Percentiles rank a stretch among this genome's conserved stretches.
Conservation (phyloP, 92 coral and sea anemone genomes). For the Porites evermanni region DNA sequence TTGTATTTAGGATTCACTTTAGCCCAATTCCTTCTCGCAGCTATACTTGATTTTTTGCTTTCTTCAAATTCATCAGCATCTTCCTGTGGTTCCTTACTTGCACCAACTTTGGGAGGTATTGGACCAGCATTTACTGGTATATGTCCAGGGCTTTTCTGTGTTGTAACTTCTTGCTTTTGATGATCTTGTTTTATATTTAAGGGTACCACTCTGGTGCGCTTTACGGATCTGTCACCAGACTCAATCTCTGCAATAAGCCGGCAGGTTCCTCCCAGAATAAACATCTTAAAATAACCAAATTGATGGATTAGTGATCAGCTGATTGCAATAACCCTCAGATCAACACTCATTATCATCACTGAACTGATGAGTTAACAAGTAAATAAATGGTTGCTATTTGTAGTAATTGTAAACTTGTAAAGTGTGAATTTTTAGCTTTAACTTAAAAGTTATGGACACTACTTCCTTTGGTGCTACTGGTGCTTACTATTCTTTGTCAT, state of each 20-base stretch:
- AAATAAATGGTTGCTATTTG: too few relatives aligned
- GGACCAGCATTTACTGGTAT: neutral
- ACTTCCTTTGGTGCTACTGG: too few relatives aligned
- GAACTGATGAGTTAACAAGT: neutral
- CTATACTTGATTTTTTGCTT: slow-evolving; percentile 4
- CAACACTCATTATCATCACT: neutral
- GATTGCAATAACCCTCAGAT: neutral
- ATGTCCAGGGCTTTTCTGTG: neutral
- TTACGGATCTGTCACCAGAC: slow-evolving; percentile 72
- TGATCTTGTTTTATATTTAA: slow-evolving; percentile 18
- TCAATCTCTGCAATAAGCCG: slow-evolving; percentile 70
- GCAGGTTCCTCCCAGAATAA: slow-evolving; percentile 79
- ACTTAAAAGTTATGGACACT: too few relatives aligned
- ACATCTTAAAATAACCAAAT: slow-evolving; percentile 56
- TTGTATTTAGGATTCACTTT: slow-evolving; percentile 36
- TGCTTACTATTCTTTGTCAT: too few relatives aligned
- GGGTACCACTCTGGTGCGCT: slow-evolving; percentile 72
- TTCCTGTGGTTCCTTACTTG: neutral
- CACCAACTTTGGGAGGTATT: neutral
- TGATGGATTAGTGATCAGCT: too few relatives aligned
- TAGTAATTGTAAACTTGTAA: too few relatives aligned
- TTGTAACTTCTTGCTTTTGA: neutral
- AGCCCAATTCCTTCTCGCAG: slow-evolving; percentile 58
- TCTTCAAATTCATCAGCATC: slow-evolving; percentile 36
- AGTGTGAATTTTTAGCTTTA: too few relatives aligned